These are phyloP conservation scores for Cotesia typhae DNA, from an alignment of 1,140 invertebrate species.

Conservation along the genomic window DNA sequence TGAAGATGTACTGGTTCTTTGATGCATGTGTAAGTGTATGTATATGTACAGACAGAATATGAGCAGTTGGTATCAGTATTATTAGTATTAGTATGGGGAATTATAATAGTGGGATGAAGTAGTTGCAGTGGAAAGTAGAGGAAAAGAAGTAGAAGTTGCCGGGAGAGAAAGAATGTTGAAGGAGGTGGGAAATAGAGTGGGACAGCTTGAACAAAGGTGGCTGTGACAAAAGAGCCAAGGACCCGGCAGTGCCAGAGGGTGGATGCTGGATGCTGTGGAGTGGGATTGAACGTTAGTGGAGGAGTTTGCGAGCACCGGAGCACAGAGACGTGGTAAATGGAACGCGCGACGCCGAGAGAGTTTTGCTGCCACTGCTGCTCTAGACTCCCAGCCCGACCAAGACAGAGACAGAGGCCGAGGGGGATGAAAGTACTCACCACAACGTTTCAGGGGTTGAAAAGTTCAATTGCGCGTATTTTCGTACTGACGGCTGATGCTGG, in stretches of 20 bases:
- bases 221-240: slow-evolving; percentile 62
- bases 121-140: not conserved
- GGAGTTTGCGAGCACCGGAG: slow-evolving; percentile 1
- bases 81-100: not conserved
- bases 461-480: slow-evolving; percentile 67
- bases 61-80: not conserved
- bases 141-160: too few species aligned
- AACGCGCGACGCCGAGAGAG: slow-evolving; percentile 28
- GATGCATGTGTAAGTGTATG: too few species aligned
- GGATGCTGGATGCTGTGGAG: slow-evolving; percentile 35
- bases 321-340: slow-evolving; percentile 36
- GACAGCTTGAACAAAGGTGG: slow-evolving; percentile 61
- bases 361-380: slow-evolving; percentile 32
- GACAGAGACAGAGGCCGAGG: slow-evolving; percentile 19
- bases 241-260: slow-evolving; percentile 42
- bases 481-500: slow-evolving; percentile 58
- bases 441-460: slow-evolving; percentile 60
- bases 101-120: not conserved
- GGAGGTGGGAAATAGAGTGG: slow-evolving; percentile 56
- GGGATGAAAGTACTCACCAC: slow-evolving; percentile 27
- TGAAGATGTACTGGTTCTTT: too few species aligned
- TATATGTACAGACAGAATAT: too few species aligned
- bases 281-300: slow-evolving; percentile 31
- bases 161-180: slow-evolving; percentile 12
- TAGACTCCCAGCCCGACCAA: not conserved